A percentile compares a stretch with the other conserved stretches of the same genome.
phyloP scores from a whole-genome alignment of 2,113 vertebrate species.

The Bos indicus region DNA sequence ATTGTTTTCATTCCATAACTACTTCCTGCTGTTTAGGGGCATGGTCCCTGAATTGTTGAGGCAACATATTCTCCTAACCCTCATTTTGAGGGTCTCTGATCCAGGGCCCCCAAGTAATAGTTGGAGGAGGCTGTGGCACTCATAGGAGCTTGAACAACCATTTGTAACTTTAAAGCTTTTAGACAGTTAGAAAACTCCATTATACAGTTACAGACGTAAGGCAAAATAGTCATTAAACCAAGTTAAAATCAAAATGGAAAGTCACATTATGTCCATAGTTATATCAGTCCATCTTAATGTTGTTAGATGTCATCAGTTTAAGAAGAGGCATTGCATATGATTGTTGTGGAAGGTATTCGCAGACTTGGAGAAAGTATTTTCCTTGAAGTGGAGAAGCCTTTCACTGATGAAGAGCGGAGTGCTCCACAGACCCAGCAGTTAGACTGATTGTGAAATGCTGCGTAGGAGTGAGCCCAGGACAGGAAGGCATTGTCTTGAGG shows the following conservation, averaged over 20 bases:
- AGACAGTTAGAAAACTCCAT: not conserved
- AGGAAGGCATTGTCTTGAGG: too few species aligned
- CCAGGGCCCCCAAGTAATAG: too few species aligned
- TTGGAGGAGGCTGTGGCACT: not conserved
- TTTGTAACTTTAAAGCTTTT: not conserved
- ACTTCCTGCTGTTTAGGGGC: too few species aligned
- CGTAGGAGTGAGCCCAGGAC: too few species aligned
- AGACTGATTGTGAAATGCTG: too few species aligned
- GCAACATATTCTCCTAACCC: too few species aligned
- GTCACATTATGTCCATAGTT: not conserved
- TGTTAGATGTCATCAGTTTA: not conserved
- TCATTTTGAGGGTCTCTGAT: too few species aligned
- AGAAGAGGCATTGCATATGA: not conserved
- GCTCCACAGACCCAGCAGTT: too few species aligned
- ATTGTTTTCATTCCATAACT: too few species aligned
- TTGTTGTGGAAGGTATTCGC: not conserved
- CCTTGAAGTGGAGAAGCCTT: not conserved
- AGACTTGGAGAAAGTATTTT: not conserved
- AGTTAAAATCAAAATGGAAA: not conserved
- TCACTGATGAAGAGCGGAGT: not conserved
- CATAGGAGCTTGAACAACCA: not conserved
- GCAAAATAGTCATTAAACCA: not conserved
- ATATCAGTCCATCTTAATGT: not conserved
- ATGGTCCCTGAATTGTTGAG: too few species aligned
- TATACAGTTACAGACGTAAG: not conserved